phyloP scores from a whole-genome alignment of 35 echinoderm and acorn worm species.

The Antedon bifida region DNA sequence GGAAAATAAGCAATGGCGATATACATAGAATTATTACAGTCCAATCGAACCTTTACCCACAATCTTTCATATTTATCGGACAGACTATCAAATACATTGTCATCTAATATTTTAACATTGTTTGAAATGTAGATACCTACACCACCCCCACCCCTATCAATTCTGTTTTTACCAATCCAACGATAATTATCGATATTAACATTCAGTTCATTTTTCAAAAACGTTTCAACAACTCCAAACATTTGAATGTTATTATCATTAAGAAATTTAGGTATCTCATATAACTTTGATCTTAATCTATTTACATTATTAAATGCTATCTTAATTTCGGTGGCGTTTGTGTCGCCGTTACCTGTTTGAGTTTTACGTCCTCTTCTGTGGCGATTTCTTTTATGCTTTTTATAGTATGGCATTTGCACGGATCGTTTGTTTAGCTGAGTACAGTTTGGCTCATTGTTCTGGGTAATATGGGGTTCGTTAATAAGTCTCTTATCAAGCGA shows the following conservation, averaged over 20 bases:
- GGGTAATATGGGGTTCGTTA: neutral
- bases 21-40: neutral
- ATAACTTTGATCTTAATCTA: constrained; percentile 1
- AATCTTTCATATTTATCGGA: neutral
- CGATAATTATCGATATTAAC: neutral
- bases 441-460: too few species aligned
- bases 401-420: neutral
- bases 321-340: neutral
- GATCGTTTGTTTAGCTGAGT: neutral
- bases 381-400: neutral
- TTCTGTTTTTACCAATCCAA: constrained; percentile 8
- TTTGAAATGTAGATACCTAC: constrained; percentile 1
- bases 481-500: neutral
- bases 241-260: constrained; percentile 9
- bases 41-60: neutral
- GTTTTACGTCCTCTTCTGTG: neutral
- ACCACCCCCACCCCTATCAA: neutral
- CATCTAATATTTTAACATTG: neutral
- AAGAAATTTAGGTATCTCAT: neutral
- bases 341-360: neutral
- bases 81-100: neutral
- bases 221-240: constrained; percentile 14
- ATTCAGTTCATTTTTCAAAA: neutral
- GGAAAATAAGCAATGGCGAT: constrained; percentile 16
- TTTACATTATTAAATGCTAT: constrained; percentile 20